Conservation (phyloP, 2,888 invertebrate genomes). For the Yponomeuta evonymella region DNA sequence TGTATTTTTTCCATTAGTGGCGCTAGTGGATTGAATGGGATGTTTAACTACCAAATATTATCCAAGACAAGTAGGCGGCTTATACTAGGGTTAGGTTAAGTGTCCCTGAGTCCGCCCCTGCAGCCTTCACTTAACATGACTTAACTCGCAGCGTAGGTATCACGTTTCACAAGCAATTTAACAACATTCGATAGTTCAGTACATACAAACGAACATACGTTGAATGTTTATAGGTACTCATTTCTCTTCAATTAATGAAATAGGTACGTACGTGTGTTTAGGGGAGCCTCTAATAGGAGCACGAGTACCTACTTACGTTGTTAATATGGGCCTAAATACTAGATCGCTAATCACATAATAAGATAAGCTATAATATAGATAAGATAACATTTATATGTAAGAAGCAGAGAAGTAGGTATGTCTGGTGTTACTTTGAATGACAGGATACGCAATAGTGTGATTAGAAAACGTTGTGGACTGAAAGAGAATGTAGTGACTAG, state of each 20-base stretch:
- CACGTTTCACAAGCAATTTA: conserved; percentile 30
- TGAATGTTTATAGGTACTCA: not conserved
- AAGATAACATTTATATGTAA: too few species aligned
- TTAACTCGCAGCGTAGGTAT: conserved; percentile 28
- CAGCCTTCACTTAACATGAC: conserved; percentile 28
- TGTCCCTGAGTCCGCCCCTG: conserved; percentile 30
- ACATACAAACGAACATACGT: not conserved
- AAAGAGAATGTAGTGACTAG: too few species aligned
- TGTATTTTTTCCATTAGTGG: too few species aligned
- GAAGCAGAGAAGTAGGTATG: too few species aligned
- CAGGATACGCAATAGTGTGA: too few species aligned
- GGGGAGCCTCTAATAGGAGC: not conserved
- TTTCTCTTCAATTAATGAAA: not conserved
- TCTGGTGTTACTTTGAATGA: too few species aligned
- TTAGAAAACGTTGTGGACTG: too few species aligned
- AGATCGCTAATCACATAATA: too few species aligned
- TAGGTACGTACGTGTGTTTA: not conserved
- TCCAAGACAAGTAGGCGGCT: not conserved
- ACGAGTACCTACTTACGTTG: too few species aligned
- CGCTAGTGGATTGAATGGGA: too few species aligned
- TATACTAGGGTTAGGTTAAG: not conserved
- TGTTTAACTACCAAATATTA: not conserved
- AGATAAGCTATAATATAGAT: too few species aligned
- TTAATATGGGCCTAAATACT: not conserved
- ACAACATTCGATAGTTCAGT: conserved; percentile 25